A percentile compares a stretch with the other conserved stretches of the same genome.
phyloP scores from a whole-genome alignment of 1,140 invertebrate species.

The Lasioglossum albipes region DNA sequence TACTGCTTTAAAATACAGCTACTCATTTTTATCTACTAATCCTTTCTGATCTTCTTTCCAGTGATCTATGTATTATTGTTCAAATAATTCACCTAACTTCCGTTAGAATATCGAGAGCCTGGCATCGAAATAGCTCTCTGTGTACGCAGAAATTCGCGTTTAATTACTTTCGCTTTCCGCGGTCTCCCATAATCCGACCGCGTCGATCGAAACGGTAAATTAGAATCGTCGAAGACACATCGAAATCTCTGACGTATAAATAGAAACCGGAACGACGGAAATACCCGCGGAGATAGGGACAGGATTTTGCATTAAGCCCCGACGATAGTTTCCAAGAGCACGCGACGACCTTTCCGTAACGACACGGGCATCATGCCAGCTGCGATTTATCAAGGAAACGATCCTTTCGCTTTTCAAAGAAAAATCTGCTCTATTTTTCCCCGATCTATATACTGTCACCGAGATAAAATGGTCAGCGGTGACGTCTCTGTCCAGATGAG shows the following conservation, averaged over 20 bases:
- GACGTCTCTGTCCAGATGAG: too few relatives aligned
- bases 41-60: too few relatives aligned
- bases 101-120: too few relatives aligned
- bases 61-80: too few relatives aligned
- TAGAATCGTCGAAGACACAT: constrained; percentile 15
- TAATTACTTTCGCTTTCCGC: constrained; percentile 4
- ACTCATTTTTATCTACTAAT: too few relatives aligned
- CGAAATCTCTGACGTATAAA: constrained; percentile 1
- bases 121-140: neutral
- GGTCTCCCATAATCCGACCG: neutral
- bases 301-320: constrained; percentile 16
- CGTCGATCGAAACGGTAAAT: neutral
- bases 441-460: too few relatives aligned
- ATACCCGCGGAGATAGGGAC: constrained; percentile 1
- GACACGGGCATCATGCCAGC: constrained; percentile 11
- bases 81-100: too few relatives aligned
- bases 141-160: neutral
- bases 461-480: too few relatives aligned
- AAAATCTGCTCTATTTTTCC: neutral
- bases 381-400: neutral
- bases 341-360: constrained; percentile 11
- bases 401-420: neutral
- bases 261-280: constrained; percentile 10
- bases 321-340: constrained; percentile 34
- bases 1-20: too few relatives aligned